Evolutionary conservation across 2,797 vertebrate species (phyloP), one percentile per base, ranked within the genome.

Genomic region (Onychomys arenicola): DNA sequence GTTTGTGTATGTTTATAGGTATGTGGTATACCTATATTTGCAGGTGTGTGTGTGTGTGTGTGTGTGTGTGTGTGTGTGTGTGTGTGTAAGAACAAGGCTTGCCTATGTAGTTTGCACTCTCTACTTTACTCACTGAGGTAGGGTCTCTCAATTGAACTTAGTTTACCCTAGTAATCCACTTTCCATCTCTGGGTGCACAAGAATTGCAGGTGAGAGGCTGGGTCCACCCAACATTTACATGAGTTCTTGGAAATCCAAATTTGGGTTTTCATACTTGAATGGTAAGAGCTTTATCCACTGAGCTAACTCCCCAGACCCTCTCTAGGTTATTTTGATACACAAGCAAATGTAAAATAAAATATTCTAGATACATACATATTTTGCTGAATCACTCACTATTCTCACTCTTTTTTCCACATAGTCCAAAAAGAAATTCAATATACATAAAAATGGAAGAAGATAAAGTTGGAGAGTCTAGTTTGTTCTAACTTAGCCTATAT

Each of bases 291-390:
- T 49, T 87, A 71, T 37, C 65, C 13, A 19, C 84, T 73, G 23
- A 73, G 8, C 5, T 49, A 87, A 71, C 21, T 52, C n/a, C 21
- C 34, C 32, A 52, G 6, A 0, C 49, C 46, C 83, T 95, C 25
- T 61, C 2, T 29, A 94, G 14, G 16, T 90, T 46, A 85, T 88
- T 94, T 25, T 85, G 2, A 91, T 46, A 2, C n/a, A 9, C 25
- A 93, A 65, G 4, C 29, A 95, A 91, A 6, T 84, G 63, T 86
- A 55, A 75, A 78, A 89, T 85, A 96, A 93, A 94, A 93, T 43
- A 73, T 61, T 93, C 12, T 67, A 81, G 46, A 65, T 37, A 29
- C 34, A 52, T 52, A 11, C 3, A 63, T 5, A 61, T 29, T 69
- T 89, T 84, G 21, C 34, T 89, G 40, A 32, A 89, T 86, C 13